phyloP scores from a whole-genome alignment of 2,113 vertebrate genomes.

The Hystrix brachyura region DNA sequence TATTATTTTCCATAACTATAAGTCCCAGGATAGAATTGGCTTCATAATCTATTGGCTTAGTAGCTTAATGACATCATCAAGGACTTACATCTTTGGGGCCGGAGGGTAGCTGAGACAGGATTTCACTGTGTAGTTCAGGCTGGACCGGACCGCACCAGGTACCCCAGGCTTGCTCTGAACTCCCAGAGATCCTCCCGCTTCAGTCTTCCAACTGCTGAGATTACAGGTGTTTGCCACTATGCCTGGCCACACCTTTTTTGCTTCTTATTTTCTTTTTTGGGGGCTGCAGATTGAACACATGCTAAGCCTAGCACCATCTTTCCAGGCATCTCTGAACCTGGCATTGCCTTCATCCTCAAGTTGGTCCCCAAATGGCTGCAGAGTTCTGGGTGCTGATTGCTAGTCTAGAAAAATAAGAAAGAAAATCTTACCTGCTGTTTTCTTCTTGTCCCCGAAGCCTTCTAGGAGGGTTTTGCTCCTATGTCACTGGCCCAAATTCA shows the following conservation, averaged over 20 bases:
- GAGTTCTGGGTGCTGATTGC: background rate
- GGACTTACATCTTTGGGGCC: background rate
- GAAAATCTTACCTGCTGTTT: background rate
- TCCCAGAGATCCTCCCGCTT: background rate
- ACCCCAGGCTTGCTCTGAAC: background rate
- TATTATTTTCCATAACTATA: background rate
- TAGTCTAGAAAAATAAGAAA: background rate
- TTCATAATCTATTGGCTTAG: background rate
- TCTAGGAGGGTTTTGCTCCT: background rate
- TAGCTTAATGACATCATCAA: background rate
- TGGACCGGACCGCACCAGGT: background rate
- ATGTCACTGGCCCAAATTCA: background rate
- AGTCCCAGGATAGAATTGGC: background rate
- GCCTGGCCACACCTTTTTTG: background rate
- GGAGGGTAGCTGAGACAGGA: background rate
- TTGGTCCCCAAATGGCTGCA: background rate
- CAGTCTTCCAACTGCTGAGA: background rate
- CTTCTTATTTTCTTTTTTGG: background rate
- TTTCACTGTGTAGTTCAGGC: background rate
- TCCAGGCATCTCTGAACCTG: background rate
- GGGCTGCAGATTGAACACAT: background rate
- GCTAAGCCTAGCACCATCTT: background rate
- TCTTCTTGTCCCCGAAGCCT: background rate
- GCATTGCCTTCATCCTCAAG: background rate
- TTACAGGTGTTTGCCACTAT: background rate